These are phyloP conservation scores for Caenorhabditis sp. DNA, from an alignment of 2,888 invertebrate genomes.

Conservation along the genomic window DNA sequence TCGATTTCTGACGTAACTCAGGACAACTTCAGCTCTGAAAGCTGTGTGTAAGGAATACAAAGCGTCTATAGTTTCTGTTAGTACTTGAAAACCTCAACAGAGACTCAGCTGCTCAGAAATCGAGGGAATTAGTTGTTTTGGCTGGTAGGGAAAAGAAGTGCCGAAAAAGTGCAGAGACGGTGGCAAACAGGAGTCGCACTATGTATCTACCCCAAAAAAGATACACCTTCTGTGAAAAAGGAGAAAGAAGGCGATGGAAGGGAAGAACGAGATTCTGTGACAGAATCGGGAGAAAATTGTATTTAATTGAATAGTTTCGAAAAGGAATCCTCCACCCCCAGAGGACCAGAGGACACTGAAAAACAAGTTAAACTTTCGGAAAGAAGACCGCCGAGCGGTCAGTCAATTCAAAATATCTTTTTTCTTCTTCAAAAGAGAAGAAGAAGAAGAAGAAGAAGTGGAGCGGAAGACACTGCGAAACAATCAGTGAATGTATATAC, in stretches of 20 bases:
- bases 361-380: slow-evolving; percentile 47
- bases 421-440: slow-evolving; percentile 20
- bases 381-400: slow-evolving; percentile 34
- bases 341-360: slow-evolving; percentile 44
- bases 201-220: not conserved
- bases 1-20: not conserved
- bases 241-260: not conserved
- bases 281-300: slow-evolving; percentile 37
- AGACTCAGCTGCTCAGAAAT: slow-evolving; percentile 42
- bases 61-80: slow-evolving; percentile 5
- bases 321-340: slow-evolving; percentile 24
- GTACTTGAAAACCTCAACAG: slow-evolving; percentile 14
- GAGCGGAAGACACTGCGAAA: slow-evolving; percentile 56
- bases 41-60: not conserved
- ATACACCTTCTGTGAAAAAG: not conserved
- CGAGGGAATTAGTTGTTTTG: slow-evolving; percentile 36
- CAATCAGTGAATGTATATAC: slow-evolving; percentile 55
- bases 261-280: slow-evolving; percentile 36
- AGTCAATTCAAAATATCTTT: slow-evolving; percentile 44
- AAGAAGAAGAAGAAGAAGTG: slow-evolving; percentile 38
- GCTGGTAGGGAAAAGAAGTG: not conserved
- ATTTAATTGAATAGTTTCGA: slow-evolving; percentile 57
- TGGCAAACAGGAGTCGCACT: not conserved
- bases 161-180: slow-evolving; percentile 21
- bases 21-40: no score